Evolutionary conservation across 2,888 invertebrate species (phyloP), one percentile per base, ranked within the genome.

Genomic region (Idaea dimidiata): DNA sequence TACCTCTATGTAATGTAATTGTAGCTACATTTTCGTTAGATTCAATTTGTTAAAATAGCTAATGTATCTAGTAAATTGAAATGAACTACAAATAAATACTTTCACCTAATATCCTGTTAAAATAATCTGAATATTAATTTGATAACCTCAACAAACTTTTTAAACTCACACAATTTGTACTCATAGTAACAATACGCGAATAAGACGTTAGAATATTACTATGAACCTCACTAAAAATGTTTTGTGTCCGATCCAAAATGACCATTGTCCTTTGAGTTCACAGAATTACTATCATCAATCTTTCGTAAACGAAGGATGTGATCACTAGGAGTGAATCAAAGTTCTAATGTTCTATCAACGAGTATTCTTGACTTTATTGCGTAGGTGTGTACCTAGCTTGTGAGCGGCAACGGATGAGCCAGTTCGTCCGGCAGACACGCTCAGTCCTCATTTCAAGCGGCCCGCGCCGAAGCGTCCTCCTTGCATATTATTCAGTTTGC

Each of bases 401-500:
- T 43, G 43, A 43, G 43, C 2, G 10, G 43, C 43, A 14, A 10
- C 43, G 43, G 43, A 43, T 43, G 43, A 43, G 43, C 43, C 43
- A 43, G 43, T 43, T 43, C 14, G 43, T 43, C 43, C 43, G 14
- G 14, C 43, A 43, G 43, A 43, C 43, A 43, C 43, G 43, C 43
- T 43, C 24, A 24, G 24, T 24, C 43, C 43, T 43, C 43, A 43
- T 43, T 43, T 43, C 75, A 75, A 69, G 73, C 75, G 74, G 17
- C 24, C 17, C 72, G 72, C 71, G 73, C 72, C 74, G 72, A 77
- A 73, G 75, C 74, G 43, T 10, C 43, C 43, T 43, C 43, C 43
- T 43, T 43, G 43, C 43, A 43, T 8, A 43, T 73, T 8, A 43
- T 73, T 86, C 82, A 87, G 88, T 90, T 83, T 80, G 77, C 78